Evolutionary conservation across 2,888 invertebrate species (phyloP).

Genomic region (Ashinkailepas kermadecensis): DNA sequence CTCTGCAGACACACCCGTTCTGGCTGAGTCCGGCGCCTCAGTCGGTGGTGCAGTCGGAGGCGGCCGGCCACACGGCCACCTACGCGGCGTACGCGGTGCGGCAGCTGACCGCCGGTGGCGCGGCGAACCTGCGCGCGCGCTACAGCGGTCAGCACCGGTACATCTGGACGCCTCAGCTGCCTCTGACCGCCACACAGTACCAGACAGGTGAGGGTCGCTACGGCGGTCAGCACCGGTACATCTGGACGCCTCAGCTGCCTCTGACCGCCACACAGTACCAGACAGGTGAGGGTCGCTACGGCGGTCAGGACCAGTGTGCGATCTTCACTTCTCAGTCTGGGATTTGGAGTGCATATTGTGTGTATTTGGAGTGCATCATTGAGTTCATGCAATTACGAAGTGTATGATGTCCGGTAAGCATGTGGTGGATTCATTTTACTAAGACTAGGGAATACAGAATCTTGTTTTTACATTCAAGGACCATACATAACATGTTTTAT

Average conservation of each 20-base stretch:
- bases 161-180: constrained; percentile 46
- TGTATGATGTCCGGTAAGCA: too few relatives aligned
- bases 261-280: background rate
- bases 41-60: background rate
- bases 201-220: background rate
- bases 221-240: background rate
- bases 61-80: constrained; percentile 37
- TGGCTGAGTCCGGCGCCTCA: background rate
- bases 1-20: constrained; percentile 4
- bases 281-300: background rate
- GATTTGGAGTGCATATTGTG: too few relatives aligned
- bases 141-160: constrained; percentile 45
- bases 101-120: constrained; percentile 44
- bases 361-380: too few relatives aligned
- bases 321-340: too few relatives aligned
- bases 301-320: too few relatives aligned
- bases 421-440: too few relatives aligned
- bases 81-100: constrained; percentile 62
- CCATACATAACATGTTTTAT: too few relatives aligned
- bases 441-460: too few relatives aligned
- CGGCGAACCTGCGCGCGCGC: constrained; percentile 58
- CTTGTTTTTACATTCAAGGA: too few relatives aligned
- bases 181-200: constrained; percentile 58
- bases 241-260: constrained; percentile 39
- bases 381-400: too few relatives aligned